Evolutionary conservation across 2,113 vertebrate genomes (phyloP).

Genomic region (Melanotaenia duboulayi): DNA sequence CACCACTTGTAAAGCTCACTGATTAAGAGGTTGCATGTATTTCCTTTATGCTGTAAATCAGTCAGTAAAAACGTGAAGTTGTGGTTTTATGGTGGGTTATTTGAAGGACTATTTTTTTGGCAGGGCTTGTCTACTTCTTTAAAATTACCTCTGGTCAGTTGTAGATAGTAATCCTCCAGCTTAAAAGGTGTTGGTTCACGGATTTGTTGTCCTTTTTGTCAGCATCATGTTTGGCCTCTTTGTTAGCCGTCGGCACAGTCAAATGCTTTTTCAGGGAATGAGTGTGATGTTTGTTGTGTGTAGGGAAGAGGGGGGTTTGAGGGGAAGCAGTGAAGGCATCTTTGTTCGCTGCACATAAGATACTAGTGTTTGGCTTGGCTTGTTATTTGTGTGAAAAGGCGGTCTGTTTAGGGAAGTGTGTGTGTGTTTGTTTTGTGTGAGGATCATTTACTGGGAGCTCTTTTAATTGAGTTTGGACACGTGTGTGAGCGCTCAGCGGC

Average conservation of each 20-base stretch:
- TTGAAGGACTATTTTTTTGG: background rate
- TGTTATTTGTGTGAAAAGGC: constrained; percentile 63
- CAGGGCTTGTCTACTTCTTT: background rate
- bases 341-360: constrained; percentile 71
- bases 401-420: constrained; percentile 57
- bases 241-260: constrained; percentile 50
- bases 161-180: background rate
- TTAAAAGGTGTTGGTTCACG: background rate
- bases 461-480: constrained; percentile 51
- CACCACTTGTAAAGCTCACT: too few species aligned
- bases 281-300: constrained; percentile 74
- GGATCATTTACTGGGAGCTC: constrained; percentile 56
- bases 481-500: constrained; percentile 15
- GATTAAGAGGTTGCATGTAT: background rate
- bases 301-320: constrained; percentile 31
- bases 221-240: constrained; percentile 64
- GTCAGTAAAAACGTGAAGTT: background rate
- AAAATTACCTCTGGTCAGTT: background rate
- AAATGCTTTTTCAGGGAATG: constrained; percentile 65
- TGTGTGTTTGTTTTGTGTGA: constrained; percentile 14
- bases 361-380: constrained; percentile 64
- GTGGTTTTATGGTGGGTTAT: background rate
- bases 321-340: constrained; percentile 66
- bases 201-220: constrained; percentile 39
- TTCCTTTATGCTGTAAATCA: background rate